Percentiles rank a stretch among this genome's conserved stretches.
Evolutionary conservation across 2,888 invertebrate species (phyloP).

Genomic region (Catonia carolina): DNA sequence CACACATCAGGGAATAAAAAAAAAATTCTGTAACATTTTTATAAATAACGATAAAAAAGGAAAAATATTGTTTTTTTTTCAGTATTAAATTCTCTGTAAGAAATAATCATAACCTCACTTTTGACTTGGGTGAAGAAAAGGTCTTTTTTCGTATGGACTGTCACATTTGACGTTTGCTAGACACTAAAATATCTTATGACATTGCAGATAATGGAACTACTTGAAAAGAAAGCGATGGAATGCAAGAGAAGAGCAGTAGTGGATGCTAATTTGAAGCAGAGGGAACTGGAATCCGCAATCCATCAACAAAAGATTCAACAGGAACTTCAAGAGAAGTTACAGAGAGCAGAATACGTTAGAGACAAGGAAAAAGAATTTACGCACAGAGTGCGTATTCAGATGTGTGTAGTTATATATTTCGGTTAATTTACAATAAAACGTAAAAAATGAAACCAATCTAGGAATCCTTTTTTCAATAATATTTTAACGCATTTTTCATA

Average conservation of each 20-base stretch:
- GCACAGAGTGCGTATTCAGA: conserved; percentile 29
- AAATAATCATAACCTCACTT: no score
- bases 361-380: conserved; percentile 19
- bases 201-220: conserved; percentile 29
- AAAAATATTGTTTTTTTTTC: no score
- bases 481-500: no score
- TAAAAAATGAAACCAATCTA: neutral
- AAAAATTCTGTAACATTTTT: no score
- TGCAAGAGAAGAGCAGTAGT: conserved; percentile 29
- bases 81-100: no score
- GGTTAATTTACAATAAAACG: neutral
- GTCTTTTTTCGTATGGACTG: no score
- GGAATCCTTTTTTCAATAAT: neutral
- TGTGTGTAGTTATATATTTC: no score
- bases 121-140: no score
- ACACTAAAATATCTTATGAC: no score
- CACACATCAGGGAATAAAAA: no score
- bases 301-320: conserved; percentile 31
- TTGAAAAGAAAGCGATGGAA: conserved; percentile 29
- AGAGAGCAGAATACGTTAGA: conserved; percentile 31
- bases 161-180: no score
- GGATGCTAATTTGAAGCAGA: conserved; percentile 31
- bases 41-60: no score
- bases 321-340: conserved; percentile 29
- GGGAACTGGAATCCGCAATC: conserved; percentile 29